A percentile compares a stretch with the other conserved stretches of the same genome.
Conservation (phyloP, 2,113 vertebrate genomes). For the Lepidiolamprologus cunningtoni region DNA sequence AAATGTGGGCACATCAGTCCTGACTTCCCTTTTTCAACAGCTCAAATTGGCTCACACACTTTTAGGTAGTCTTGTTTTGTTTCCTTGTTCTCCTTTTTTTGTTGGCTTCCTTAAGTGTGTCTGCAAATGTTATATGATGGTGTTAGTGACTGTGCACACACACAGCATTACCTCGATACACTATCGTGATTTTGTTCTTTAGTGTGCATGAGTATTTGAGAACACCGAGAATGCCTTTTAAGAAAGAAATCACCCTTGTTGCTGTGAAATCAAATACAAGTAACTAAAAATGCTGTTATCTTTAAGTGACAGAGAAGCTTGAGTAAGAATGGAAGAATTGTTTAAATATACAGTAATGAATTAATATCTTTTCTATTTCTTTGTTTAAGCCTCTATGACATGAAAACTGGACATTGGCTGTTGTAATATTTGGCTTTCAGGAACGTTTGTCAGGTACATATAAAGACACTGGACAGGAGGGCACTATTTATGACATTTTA, state of each 20-base stretch:
- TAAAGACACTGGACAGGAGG: neutral
- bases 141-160: neutral
- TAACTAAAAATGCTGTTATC: neutral
- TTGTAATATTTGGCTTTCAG: neutral
- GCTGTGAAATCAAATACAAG: neutral
- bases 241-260: neutral
- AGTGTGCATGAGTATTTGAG: neutral
- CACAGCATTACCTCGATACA: neutral
- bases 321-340: neutral
- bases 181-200: neutral
- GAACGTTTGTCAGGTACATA: neutral
- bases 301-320: neutral
- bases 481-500: neutral
- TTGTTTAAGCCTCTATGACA: neutral
- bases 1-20: rapidly evolving
- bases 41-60: neutral
- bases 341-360: neutral
- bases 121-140: neutral
- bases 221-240: rapidly evolving
- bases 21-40: neutral
- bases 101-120: neutral
- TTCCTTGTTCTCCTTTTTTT: constrained; percentile 4
- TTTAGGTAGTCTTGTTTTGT: neutral
- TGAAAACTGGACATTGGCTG: neutral
- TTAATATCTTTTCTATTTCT: neutral